Conservation (phyloP, 2,797 vertebrate genomes). For the Cuculus canorus region DNA sequence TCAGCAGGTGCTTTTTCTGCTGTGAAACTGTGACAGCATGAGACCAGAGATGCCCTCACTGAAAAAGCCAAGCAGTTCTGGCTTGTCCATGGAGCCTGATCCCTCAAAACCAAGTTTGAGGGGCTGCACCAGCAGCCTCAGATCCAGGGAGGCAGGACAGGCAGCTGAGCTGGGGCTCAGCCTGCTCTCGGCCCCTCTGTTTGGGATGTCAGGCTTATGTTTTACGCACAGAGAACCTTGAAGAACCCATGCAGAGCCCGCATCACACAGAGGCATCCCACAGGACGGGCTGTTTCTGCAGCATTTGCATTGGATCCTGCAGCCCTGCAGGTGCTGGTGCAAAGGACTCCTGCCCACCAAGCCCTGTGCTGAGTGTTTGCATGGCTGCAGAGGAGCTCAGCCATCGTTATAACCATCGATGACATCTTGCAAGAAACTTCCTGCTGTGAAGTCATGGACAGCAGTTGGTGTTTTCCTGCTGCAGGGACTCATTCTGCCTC, state of each 20-base stretch:
- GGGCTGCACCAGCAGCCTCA: fast-evolving
- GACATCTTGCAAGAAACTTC: background rate
- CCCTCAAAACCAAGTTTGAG: background rate
- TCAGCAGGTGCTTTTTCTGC: background rate
- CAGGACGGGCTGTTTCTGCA: background rate
- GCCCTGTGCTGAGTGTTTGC: background rate
- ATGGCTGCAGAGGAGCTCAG: background rate
- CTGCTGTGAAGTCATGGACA: background rate
- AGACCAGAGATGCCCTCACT: background rate
- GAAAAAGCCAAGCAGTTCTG: background rate
- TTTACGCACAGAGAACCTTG: no score
- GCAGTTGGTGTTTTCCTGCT: background rate
- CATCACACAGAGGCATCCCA: no score
- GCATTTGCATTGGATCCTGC: background rate
- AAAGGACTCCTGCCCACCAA: background rate
- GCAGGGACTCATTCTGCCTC: background rate
- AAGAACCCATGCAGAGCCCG: background rate
- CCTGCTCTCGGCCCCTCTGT: background rate
- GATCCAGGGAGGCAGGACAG: fast-evolving
- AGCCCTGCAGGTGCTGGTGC: fast-evolving
- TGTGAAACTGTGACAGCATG: fast-evolving
- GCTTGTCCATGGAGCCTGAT: background rate
- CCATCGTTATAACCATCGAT: background rate
- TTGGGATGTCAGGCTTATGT: background rate
- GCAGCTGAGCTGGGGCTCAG: background rate